Percentiles rank a stretch among this genome's conserved stretches.
Conservation (phyloP, 2,888 invertebrate species). For the Ochropleura leucogaster region DNA sequence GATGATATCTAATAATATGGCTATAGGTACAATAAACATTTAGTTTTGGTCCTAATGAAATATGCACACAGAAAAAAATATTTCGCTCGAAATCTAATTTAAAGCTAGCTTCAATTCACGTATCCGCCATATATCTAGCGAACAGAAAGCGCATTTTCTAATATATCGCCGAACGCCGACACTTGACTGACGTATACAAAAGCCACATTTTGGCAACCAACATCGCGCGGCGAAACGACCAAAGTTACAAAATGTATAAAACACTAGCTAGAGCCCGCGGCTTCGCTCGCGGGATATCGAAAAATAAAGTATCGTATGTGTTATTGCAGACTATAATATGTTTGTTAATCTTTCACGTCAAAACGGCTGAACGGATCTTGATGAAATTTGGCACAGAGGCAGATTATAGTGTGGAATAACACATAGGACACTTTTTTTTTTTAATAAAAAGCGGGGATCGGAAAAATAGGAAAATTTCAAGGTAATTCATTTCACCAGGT, state of each 20-base stretch:
- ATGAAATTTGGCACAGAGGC: too few relatives aligned
- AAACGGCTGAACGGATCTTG: too few relatives aligned
- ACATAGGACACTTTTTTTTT: too few relatives aligned
- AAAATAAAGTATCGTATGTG: too few relatives aligned
- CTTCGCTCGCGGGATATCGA: too few relatives aligned
- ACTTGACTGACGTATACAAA: slow-evolving; percentile 53
- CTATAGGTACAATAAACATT: not conserved
- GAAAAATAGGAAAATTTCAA: not conserved
- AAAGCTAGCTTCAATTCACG: slow-evolving; percentile 2
- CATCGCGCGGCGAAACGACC: slow-evolving; percentile 16
- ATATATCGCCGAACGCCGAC: slow-evolving; percentile 37
- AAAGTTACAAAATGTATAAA: slow-evolving; percentile 24
- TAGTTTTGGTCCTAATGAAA: not conserved
- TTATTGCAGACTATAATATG: too few relatives aligned
- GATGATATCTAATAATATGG: not conserved
- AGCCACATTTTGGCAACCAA: slow-evolving; percentile 45
- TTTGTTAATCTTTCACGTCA: too few relatives aligned
- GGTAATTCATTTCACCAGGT: not conserved
- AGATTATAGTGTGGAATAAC: too few relatives aligned
- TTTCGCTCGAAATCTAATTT: not conserved
- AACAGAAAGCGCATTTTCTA: slow-evolving; percentile 11
- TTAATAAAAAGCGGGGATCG: too few relatives aligned
- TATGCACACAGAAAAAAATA: not conserved
- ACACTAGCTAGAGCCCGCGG: too few relatives aligned
- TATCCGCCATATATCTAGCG: slow-evolving; percentile 18